Evolutionary conservation across 2,797 vertebrate genomes (phyloP).

Genomic region (Urosaurus nigricauda): DNA sequence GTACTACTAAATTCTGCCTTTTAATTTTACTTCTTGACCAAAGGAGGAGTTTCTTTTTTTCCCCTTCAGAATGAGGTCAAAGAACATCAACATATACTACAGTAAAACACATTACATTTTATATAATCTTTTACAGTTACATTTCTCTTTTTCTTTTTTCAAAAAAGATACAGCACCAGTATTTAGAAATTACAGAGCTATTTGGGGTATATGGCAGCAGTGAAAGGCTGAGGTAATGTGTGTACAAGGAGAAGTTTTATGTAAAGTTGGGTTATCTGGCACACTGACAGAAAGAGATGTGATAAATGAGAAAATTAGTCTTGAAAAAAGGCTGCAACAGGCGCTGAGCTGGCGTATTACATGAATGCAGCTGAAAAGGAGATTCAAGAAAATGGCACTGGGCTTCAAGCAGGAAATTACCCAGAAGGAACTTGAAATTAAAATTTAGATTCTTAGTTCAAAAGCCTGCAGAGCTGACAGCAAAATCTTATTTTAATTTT

Average conservation of each 20-base stretch:
- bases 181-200: constrained; percentile 45
- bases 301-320: constrained; percentile 38
- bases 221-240: constrained; percentile 44
- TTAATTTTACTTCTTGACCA: no score
- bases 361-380: background rate
- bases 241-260: constrained; percentile 41
- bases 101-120: background rate
- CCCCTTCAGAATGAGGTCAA: no score
- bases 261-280: constrained; percentile 22
- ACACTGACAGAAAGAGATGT: constrained; percentile 27
- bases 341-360: background rate
- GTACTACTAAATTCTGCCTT: no score
- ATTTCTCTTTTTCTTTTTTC: background rate
- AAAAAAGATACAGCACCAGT: background rate
- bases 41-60: background rate
- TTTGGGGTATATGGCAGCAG: constrained; percentile 30
- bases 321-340: constrained; percentile 46
- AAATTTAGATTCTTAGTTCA: background rate
- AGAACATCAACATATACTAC: background rate
- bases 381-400: constrained; percentile 5
- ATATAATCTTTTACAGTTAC: background rate
- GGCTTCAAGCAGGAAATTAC: constrained; percentile 1
- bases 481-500: background rate
- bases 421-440: constrained; percentile 6
- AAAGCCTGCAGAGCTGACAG: background rate